These are phyloP conservation scores for Myotis pilosus DNA, from an alignment of 2,797 vertebrate species.

Conservation along the genomic window DNA sequence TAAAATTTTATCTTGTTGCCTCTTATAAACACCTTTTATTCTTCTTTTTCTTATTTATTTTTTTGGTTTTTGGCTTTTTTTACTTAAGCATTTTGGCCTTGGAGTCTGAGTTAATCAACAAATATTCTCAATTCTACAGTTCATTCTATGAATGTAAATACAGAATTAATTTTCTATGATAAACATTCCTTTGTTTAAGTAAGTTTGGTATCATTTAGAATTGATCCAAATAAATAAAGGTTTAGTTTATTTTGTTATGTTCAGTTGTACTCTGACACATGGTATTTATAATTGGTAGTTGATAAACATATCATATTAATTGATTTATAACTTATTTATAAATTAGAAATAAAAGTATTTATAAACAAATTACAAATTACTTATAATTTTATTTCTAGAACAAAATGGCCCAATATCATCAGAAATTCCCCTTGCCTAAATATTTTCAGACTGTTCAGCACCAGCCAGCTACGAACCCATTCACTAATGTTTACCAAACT, in stretches of 20 bases:
- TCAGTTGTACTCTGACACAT: neutral
- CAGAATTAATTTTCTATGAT: neutral
- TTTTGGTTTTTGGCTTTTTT: neutral
- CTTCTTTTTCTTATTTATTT: neutral
- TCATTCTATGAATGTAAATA: neutral
- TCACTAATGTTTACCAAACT: neutral
- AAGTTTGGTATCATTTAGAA: neutral
- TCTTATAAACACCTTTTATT: neutral
- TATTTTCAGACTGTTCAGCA: neutral
- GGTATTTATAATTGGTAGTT: neutral
- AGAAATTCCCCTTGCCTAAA: neutral
- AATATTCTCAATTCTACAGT: neutral
- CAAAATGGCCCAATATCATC: constrained; percentile 18
- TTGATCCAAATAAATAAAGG: neutral
- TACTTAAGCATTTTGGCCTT: neutral
- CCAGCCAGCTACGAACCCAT: neutral
- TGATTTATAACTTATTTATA: neutral
- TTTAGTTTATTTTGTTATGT: neutral
- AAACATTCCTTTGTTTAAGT: neutral
- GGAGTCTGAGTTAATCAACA: neutral
- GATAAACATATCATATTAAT: neutral
- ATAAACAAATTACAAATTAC: neutral
- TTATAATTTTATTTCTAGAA: constrained; percentile 46
- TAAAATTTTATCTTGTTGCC: neutral
- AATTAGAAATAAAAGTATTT: neutral